phyloP scores from a whole-genome alignment of 2,888 invertebrate species.

The Ernsta delagoae region DNA sequence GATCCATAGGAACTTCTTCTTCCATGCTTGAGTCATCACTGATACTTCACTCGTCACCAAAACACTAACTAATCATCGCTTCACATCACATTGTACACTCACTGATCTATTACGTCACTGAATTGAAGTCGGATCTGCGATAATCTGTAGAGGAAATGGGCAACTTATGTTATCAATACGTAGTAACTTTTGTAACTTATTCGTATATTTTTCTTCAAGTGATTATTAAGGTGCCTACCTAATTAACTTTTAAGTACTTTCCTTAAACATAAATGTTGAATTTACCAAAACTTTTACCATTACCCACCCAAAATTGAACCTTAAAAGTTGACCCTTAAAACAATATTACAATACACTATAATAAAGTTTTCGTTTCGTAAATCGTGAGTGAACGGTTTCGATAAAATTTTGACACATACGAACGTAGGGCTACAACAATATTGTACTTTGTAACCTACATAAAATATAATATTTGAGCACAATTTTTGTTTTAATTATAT shows the following conservation, averaged over 20 bases:
- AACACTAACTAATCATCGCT: constrained; percentile 40
- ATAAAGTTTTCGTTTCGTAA: neutral
- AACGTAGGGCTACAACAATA: too few relatives aligned
- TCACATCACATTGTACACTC: constrained; percentile 59
- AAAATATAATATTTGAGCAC: neutral
- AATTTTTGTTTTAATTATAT: neutral
- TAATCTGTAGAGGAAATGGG: neutral
- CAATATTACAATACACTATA: too few relatives aligned
- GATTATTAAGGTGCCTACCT: too few relatives aligned
- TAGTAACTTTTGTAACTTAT: neutral
- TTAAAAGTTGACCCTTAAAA: neutral
- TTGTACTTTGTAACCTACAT: neutral
- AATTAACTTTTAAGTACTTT: too few relatives aligned
- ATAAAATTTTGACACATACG: constrained; percentile 18
- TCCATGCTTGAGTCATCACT: constrained; percentile 71
- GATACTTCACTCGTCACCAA: constrained; percentile 18
- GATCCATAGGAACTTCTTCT: constrained; percentile 65
- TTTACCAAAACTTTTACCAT: too few relatives aligned
- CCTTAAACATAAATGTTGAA: too few relatives aligned
- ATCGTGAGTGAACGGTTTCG: constrained; percentile 18
- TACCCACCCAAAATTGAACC: neutral
- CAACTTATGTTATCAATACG: neutral
- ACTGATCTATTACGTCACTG: constrained; percentile 6
- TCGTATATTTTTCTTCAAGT: too few relatives aligned
- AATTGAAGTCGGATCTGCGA: neutral